Base-by-base conservation (phyloP, 1,140 invertebrate species). In the Bombus consobrinus region DNA sequence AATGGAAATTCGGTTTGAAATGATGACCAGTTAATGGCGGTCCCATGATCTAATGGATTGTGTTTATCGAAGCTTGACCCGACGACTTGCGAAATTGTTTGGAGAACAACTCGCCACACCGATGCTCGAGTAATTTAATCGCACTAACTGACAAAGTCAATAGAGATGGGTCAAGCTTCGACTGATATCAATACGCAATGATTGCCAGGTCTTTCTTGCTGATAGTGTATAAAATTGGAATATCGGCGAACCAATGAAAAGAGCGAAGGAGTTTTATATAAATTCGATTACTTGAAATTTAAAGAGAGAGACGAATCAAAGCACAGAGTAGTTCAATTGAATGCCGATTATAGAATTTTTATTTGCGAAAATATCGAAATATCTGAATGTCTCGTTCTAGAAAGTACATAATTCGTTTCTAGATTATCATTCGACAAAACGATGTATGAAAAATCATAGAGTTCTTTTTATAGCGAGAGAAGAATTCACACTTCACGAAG, bases 41-140 rank as follows among this genome's bases (percentile, higher is more conserved):
- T 18, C 37, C 57, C 10, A 39, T 41, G 75, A 77, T 77, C 59
- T 64, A 64, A 78, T 78, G 75, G 64, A 74, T 82, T 32, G 32
- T 37, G 71, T 82, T 82, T 47, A 66, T 82, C 71, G 81, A 75
- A 47, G 71, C 71, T 41, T 66, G 81, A 66, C 81, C 81, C 57
- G 39, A 15, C 81, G 81, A 76, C 62, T 83, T 69, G 81, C 73
- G 43, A 83, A 77, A 77, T 83, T 83, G 81, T 83, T 77, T 53
- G 34, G 62, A 25, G 73, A 68, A 57, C 62, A 47, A 83, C 43
- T 69, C 59, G 43, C 73, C 41, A 34, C 39, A 41, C 15, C 57
- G 71, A 74, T 74, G 32, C 34, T 47, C 62, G 43, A 76, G 62
- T 83, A 83, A 76, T 83, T 83, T 76, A 76, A 83, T 83, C 73